Conservation (phyloP, 2,113 vertebrate genomes). For the Motacilla tschutschensis region DNA sequence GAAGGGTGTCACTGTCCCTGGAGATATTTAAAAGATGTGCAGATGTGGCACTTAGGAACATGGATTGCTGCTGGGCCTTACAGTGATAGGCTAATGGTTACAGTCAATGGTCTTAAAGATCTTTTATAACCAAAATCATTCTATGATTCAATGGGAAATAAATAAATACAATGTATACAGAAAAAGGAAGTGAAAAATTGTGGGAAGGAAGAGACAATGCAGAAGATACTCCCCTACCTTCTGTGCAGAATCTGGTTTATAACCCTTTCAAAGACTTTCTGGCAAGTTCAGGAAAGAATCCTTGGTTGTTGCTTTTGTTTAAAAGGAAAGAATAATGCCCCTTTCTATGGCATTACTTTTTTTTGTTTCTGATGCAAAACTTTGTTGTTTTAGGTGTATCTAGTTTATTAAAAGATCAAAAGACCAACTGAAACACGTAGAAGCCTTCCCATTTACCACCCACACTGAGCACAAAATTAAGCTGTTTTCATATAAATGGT, state of each 20-base stretch:
- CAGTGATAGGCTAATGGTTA: neutral
- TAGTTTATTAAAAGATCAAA: slow-evolving; percentile 29
- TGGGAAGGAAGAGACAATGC: accelerated
- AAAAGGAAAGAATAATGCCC: neutral
- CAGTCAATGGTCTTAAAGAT: neutral
- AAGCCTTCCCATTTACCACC: slow-evolving; percentile 19
- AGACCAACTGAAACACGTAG: slow-evolving; percentile 11
- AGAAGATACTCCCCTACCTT: neutral
- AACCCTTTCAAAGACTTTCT: neutral
- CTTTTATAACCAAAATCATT: neutral
- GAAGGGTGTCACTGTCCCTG: neutral
- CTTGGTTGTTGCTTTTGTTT: neutral
- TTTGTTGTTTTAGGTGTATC: slow-evolving; percentile 43
- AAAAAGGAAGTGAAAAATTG: neutral
- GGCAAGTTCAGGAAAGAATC: neutral
- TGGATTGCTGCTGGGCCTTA: neutral
- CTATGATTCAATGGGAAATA: neutral
- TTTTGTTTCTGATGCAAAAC: neutral
- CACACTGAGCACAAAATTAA: neutral
- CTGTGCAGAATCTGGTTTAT: neutral
- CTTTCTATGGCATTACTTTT: neutral
- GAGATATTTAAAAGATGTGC: neutral
- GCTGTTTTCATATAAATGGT: neutral
- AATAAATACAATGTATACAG: neutral
- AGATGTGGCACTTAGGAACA: neutral